Evolutionary conservation across 2,797 vertebrate genomes (phyloP).

Genomic region (Pseudochirops corinnae): DNA sequence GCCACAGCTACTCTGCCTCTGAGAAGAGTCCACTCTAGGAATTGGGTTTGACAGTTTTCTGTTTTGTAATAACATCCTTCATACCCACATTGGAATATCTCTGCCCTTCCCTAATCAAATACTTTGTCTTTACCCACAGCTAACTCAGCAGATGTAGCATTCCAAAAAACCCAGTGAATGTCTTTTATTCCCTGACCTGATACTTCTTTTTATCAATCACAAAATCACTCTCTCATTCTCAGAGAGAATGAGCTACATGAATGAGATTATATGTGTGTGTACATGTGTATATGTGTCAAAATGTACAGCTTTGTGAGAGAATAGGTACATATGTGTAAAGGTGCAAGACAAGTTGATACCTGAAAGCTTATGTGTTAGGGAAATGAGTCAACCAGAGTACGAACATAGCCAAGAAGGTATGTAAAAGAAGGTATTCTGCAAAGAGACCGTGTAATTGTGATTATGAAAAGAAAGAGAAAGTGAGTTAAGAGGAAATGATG

Average conservation of each 20-base stretch:
- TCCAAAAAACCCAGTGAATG: background rate
- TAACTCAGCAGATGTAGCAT: background rate
- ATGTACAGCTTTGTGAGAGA: background rate
- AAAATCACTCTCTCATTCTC: background rate
- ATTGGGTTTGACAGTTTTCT: background rate
- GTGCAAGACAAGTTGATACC: background rate
- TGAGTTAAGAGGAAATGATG: background rate
- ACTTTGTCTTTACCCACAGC: background rate
- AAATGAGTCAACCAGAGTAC: background rate
- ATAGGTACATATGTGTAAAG: background rate
- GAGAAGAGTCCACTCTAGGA: background rate
- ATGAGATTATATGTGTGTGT: no score
- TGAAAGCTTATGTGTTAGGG: background rate
- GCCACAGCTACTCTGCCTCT: background rate
- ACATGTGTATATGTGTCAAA: background rate
- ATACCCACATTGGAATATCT: background rate
- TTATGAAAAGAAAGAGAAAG: background rate
- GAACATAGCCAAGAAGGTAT: background rate
- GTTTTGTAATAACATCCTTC: background rate
- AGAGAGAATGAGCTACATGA: background rate
- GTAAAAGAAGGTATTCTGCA: background rate
- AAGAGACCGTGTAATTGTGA: background rate
- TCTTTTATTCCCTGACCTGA: background rate
- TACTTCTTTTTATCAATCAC: background rate
- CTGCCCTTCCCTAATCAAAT: background rate